Percentiles rank a stretch among this genome's conserved stretches.
These are phyloP conservation scores for Cylloceria caligata DNA, from an alignment of 2,888 invertebrate genomes.

Conservation along the genomic window DNA sequence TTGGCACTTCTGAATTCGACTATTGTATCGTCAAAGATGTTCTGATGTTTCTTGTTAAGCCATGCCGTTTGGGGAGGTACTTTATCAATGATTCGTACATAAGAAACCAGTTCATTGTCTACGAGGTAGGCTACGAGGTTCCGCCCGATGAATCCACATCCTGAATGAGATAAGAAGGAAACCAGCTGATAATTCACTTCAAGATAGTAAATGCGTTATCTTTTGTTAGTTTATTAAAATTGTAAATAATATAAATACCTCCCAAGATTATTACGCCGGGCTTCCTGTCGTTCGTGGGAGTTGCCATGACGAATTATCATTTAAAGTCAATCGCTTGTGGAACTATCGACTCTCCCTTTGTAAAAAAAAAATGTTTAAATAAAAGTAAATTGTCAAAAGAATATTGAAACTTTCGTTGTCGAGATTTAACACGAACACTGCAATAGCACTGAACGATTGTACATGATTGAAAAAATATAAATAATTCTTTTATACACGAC, in stretches of 20 bases:
- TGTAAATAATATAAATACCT: constrained; percentile 74
- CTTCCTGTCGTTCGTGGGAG: constrained; percentile 77
- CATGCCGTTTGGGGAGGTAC: constrained; percentile 97
- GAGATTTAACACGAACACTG: neutral
- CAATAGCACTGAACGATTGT: neutral
- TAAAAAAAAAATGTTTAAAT: constrained; percentile 29
- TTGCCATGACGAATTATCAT: constrained; percentile 79
- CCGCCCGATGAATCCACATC: constrained; percentile 97
- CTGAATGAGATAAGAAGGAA: constrained; percentile 85
- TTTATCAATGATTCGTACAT: constrained; percentile 94
- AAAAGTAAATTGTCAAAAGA: constrained; percentile 16
- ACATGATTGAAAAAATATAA: neutral
- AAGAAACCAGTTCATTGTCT: constrained; percentile 90
- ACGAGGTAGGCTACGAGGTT: constrained; percentile 94
- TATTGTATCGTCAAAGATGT: constrained; percentile 90
- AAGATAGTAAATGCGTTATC: neutral
- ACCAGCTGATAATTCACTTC: constrained; percentile 22
- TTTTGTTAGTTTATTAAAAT: constrained; percentile 8
- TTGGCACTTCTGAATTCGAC: constrained; percentile 97
- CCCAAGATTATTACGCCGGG: constrained; percentile 81
- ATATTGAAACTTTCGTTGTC: neutral
- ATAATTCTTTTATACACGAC: neutral
- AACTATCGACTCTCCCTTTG: constrained; percentile 40
- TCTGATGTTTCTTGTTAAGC: constrained; percentile 91
- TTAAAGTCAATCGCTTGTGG: constrained; percentile 68